phyloP scores from a whole-genome alignment of 2,888 invertebrate genomes.

The Drosophila seclusa region DNA sequence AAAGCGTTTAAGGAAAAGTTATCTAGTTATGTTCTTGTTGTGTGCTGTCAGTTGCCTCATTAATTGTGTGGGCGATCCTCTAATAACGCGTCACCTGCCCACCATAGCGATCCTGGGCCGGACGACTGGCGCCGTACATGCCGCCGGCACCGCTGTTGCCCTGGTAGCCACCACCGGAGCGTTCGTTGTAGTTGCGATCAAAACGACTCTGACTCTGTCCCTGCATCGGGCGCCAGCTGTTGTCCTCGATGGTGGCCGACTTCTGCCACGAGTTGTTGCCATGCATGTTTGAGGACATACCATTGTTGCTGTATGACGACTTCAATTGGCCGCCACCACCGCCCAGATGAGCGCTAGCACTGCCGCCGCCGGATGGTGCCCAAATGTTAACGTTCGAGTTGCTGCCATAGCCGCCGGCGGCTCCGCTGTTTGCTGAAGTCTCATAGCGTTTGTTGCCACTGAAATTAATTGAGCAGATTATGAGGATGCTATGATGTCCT shows the following conservation, averaged over 20 bases:
- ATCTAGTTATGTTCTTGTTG: constrained; percentile 29
- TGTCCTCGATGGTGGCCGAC: constrained; percentile 72
- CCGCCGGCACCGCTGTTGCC: constrained; percentile 71
- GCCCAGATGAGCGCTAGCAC: constrained; percentile 65
- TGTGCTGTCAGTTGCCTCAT: constrained; percentile 41
- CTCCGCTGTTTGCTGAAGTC: constrained; percentile 70
- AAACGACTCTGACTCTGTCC: constrained; percentile 82
- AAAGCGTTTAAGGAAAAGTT: constrained; percentile 41
- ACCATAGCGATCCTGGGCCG: constrained; percentile 83
- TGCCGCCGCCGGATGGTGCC: constrained; percentile 71
- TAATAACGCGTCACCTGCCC: constrained; percentile 83
- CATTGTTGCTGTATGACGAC: constrained; percentile 83
- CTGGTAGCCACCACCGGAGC: constrained; percentile 82
- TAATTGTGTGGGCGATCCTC: constrained; percentile 17
- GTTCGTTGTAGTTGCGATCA: constrained; percentile 85
- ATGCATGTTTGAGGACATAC: constrained; percentile 79
- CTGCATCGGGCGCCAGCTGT: constrained; percentile 82
- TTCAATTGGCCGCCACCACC: constrained; percentile 76
- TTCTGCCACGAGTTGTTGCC: constrained; percentile 82
- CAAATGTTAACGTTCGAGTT: constrained; percentile 71
- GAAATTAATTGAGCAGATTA: background rate
- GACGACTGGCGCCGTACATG: constrained; percentile 79
- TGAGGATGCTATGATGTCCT: background rate
- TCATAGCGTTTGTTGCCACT: constrained; percentile 83
- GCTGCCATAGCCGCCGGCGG: constrained; percentile 68